Base-by-base conservation (phyloP, 2,888 invertebrate genomes). In the Acrobasis suavella region DNA sequence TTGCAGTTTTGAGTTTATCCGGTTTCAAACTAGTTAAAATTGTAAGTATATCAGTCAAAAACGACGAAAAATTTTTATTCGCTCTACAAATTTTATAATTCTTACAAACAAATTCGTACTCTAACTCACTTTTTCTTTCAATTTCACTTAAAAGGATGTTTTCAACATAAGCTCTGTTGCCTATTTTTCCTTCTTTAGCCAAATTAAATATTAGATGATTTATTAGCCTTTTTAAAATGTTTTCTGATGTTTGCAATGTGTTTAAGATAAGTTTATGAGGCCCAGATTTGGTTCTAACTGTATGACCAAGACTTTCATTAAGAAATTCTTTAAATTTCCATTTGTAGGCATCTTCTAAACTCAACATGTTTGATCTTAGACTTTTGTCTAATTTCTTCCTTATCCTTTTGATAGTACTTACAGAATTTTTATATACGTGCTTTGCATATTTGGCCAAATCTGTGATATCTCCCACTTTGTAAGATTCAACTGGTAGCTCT, bases 201-300 rank as follows among this genome's bases (percentile, higher is more conserved):
- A 52, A 52, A 52, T 52, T 12, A 52, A 32, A 32, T 1, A 52
- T 32, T 8, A 52, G 32, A 32, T 14, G 6, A 14, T 52, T 52
- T 32, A n/a, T 22, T n/a, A 52, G 22, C 22, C 32, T 32, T 14
- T 32, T 32, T n/a, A 52, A 52, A 37, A 52, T 52, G 14, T 52
- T 32, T 10, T 52, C 32, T 32, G 52, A 52, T 2, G 52, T 37
- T 52, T 52, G 32, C 12, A 52, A n/a, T n/a, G 52, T 52, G 32
- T 52, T 37, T 14, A 52, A 12, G n/a, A 52, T 52, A 2, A 52
- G 14, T 32, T 52, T 52, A 32, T 32, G 0, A 1, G 14, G 14
- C 12, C 56, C 56, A 0, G 9, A 17, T 56, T 9, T 17, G 1
- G 17, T 42, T 22, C 17, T 17, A 7, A 56, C 14, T 14, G 17